These are phyloP conservation scores for Entelurus aequoreus DNA, from an alignment of 2,113 vertebrate genomes.

Conservation along the genomic window DNA sequence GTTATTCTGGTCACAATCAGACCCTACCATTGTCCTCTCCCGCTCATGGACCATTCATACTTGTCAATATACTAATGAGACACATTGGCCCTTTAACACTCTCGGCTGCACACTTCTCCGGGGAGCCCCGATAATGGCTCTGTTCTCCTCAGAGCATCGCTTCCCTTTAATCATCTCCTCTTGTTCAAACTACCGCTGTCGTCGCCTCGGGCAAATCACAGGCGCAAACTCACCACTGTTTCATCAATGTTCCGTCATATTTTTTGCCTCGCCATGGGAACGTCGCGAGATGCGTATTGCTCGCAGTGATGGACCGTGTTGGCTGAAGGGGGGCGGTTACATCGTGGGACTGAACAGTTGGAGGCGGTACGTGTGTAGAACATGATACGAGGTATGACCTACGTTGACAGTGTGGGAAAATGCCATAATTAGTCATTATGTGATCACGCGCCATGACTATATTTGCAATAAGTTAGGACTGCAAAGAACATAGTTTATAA, in stretches of 20 bases:
- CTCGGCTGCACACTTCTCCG: slow-evolving; percentile 36
- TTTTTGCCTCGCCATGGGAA: slow-evolving; percentile 32
- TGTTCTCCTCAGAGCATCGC: slow-evolving; percentile 57
- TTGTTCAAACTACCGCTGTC: slow-evolving; percentile 56
- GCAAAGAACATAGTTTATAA: not conserved
- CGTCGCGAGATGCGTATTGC: slow-evolving; percentile 9
- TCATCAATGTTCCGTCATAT: slow-evolving; percentile 69
- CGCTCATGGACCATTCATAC: slow-evolving; percentile 48
- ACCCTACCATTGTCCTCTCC: slow-evolving; percentile 1
- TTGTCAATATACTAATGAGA: slow-evolving; percentile 67
- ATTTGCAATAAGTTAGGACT: not conserved
- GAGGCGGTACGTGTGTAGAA: slow-evolving; percentile 43
- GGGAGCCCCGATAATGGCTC: slow-evolving; percentile 59
- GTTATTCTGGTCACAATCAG: not conserved
- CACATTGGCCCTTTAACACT: slow-evolving; percentile 62
- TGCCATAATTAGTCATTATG: slow-evolving; percentile 5
- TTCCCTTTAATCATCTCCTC: slow-evolving; percentile 69
- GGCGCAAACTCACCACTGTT: slow-evolving; percentile 50
- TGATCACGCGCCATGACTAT: not conserved
- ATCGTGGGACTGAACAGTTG: slow-evolving; percentile 45
- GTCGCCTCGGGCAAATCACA: slow-evolving; percentile 56
- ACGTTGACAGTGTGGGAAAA: slow-evolving; percentile 19
- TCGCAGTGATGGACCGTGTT: not conserved
- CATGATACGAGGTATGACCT: slow-evolving; percentile 23
- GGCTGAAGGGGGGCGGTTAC: not conserved